Evolutionary conservation across 2,888 invertebrate genomes (phyloP).

Genomic region (Hipparchia sbordonii): DNA sequence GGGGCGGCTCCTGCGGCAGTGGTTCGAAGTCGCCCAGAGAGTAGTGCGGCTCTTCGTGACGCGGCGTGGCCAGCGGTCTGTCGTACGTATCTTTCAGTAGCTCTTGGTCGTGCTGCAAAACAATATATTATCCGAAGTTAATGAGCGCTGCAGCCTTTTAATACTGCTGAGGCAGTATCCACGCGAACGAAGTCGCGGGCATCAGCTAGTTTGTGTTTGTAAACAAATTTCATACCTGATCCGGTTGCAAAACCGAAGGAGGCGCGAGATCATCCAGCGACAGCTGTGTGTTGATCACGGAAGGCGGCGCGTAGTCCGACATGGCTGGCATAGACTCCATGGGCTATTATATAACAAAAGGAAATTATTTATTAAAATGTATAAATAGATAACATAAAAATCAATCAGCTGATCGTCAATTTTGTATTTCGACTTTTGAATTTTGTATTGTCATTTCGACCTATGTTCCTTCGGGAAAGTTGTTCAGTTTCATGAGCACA

Average conservation of each 20-base stretch:
- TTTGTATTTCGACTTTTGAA: too few relatives aligned
- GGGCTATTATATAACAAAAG: conserved; percentile 38
- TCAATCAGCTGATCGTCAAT: too few relatives aligned
- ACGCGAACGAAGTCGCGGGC: too few relatives aligned
- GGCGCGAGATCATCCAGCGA: conserved; percentile 80
- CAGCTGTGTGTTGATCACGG: conserved; percentile 78
- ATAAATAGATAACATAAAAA: too few relatives aligned
- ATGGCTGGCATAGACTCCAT: conserved; percentile 57
- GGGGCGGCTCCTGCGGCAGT: conserved; percentile 76
- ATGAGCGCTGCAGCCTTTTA: too few relatives aligned
- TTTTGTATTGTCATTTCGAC: too few relatives aligned
- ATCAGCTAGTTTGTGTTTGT: too few relatives aligned
- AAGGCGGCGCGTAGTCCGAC: conserved; percentile 75
- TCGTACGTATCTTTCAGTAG: conserved; percentile 75
- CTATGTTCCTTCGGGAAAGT: too few relatives aligned
- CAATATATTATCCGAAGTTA: background rate
- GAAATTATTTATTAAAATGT: background rate
- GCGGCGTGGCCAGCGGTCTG: conserved; percentile 76
- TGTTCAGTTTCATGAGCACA: too few relatives aligned
- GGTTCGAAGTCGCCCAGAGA: conserved; percentile 78
- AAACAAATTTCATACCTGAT: conserved; percentile 59
- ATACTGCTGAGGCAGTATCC: too few relatives aligned
- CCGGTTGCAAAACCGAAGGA: conserved; percentile 75
- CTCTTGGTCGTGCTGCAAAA: conserved; percentile 70
- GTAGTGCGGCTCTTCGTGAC: conserved; percentile 75